These are phyloP conservation scores for Vespertilio murinus DNA, from an alignment of 2,797 vertebrate species.

Conservation along the genomic window DNA sequence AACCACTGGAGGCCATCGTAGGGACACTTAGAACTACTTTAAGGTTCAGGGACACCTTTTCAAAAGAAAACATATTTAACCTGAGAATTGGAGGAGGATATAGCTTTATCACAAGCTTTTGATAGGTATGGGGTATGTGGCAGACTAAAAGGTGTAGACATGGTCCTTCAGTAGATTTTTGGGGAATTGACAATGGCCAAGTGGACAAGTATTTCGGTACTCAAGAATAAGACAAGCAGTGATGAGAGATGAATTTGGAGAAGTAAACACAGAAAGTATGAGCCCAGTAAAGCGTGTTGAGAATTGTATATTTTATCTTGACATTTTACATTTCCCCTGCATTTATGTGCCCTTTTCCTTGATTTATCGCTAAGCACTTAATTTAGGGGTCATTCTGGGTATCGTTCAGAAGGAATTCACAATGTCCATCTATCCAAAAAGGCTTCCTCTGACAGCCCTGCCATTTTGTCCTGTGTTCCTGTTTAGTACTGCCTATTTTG, in stretches of 20 bases:
- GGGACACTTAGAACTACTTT: background rate
- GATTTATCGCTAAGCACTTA: background rate
- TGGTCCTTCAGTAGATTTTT: background rate
- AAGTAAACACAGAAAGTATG: background rate
- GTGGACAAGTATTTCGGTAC: background rate
- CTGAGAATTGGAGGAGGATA: background rate
- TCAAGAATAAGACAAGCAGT: background rate
- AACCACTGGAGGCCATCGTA: background rate
- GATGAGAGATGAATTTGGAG: background rate
- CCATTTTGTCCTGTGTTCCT: background rate
- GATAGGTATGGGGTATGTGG: background rate
- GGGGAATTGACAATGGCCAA: background rate
- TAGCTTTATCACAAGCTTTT: background rate
- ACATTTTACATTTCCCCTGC: background rate
- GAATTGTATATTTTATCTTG: background rate
- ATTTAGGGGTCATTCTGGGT: background rate
- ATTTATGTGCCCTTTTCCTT: background rate
- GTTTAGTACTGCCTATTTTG: background rate
- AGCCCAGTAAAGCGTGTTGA: background rate
- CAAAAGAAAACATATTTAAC: background rate
- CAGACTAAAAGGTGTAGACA: background rate
- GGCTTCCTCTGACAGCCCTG: background rate
- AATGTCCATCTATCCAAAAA: background rate
- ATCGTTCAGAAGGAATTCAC: background rate
- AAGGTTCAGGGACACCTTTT: background rate